Conservation (phyloP, 2,888 invertebrate species). For the Nowickia ferox region DNA sequence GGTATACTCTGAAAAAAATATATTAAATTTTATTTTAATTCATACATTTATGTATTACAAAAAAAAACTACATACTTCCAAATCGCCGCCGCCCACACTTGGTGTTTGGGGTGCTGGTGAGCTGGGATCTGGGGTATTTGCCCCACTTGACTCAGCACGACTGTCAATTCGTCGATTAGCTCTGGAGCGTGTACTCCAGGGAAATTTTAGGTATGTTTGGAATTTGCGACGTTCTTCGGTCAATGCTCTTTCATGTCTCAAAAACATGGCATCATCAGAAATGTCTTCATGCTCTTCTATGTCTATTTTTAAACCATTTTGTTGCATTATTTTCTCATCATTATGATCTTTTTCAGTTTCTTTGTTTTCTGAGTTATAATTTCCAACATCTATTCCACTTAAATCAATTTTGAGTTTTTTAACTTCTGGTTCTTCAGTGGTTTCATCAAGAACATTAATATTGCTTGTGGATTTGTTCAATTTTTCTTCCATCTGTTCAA, state of each 20-base stretch:
- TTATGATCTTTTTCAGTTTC: background rate
- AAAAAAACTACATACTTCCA: constrained; percentile 76
- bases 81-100: constrained; percentile 79
- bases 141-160: constrained; percentile 88
- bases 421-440: constrained; percentile 49
- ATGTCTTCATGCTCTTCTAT: constrained; percentile 87
- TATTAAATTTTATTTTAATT: constrained; percentile 4
- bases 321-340: constrained; percentile 31
- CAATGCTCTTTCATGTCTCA: constrained; percentile 88
- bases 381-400: constrained; percentile 31
- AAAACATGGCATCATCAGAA: constrained; percentile 88
- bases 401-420: constrained; percentile 69
- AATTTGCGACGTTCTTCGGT: constrained; percentile 90
- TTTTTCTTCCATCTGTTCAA: constrained; percentile 23
- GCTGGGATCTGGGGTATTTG: constrained; percentile 89
- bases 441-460: constrained; percentile 11
- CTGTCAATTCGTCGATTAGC: constrained; percentile 88
- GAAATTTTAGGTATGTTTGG: constrained; percentile 82
- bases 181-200: constrained; percentile 84
- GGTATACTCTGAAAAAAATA: constrained; percentile 79
- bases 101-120: constrained; percentile 84
- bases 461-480: background rate
- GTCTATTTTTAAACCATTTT: constrained; percentile 23
- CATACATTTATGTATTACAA: background rate
- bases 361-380: background rate